A percentile compares a stretch with the other conserved stretches of the same genome.
phyloP scores from a whole-genome alignment of 2,113 vertebrate genomes.

The Heptranchias perlo region DNA sequence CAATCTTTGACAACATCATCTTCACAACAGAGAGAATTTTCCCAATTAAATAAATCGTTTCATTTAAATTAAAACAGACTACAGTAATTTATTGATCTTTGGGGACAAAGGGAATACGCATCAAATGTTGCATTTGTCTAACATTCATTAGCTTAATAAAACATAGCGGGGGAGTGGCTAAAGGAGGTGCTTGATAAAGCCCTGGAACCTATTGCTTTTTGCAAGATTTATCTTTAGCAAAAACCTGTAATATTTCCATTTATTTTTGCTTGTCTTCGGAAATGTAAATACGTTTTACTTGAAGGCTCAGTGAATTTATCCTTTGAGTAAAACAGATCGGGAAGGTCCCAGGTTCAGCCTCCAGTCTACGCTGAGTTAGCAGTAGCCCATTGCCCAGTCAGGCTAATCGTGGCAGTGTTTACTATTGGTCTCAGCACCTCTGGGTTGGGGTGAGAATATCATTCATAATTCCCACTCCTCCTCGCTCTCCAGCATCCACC shows the following conservation, averaged over 20 bases:
- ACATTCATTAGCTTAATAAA: slow-evolving; percentile 31
- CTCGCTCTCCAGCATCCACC: background rate
- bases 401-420: too few species aligned
- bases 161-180: slow-evolving; percentile 22
- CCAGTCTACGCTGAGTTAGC: background rate
- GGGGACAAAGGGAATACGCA: slow-evolving; percentile 21
- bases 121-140: slow-evolving; percentile 21
- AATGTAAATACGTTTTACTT: slow-evolving; percentile 15
- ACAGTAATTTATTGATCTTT: slow-evolving; percentile 37
- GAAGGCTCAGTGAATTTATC: background rate
- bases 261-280: slow-evolving; percentile 7
- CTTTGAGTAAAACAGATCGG: background rate
- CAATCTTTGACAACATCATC: slow-evolving; percentile 71
- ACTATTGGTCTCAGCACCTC: background rate
- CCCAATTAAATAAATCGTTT: slow-evolving; percentile 59
- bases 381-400: background rate
- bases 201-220: background rate
- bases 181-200: background rate
- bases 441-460: background rate
- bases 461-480: background rate
- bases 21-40: slow-evolving; percentile 58
- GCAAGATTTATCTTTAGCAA: background rate
- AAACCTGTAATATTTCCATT: slow-evolving; percentile 12
- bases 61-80: slow-evolving; percentile 52
- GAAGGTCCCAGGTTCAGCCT: background rate